Conservation (phyloP, 2,797 vertebrate genomes). For the Netta rufina region DNA sequence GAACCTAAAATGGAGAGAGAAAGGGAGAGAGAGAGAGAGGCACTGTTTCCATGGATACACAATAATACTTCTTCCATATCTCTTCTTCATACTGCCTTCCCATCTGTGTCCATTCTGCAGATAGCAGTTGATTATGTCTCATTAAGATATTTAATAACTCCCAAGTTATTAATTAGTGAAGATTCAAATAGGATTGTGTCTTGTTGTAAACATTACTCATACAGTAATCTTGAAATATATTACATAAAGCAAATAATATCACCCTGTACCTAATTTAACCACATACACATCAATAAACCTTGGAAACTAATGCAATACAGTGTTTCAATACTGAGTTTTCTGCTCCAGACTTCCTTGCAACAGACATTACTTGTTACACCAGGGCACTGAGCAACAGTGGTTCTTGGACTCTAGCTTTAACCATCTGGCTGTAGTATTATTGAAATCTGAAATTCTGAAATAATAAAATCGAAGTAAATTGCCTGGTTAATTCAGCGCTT, state of each 20-base stretch:
- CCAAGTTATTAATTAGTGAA: slow-evolving; percentile 40
- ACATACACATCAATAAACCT: not conserved
- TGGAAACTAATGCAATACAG: not conserved
- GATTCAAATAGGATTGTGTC: not conserved
- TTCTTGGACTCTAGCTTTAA: not conserved
- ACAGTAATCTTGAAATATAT: not conserved
- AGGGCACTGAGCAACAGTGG: not conserved
- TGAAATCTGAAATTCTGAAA: not conserved
- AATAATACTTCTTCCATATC: slow-evolving; percentile 17
- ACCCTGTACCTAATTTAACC: not conserved
- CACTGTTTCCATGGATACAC: slow-evolving; percentile 63
- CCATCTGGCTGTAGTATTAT: not conserved
- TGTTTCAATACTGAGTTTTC: not conserved
- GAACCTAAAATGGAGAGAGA: not conserved
- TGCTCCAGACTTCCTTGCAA: not conserved
- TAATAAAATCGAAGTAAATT: not conserved
- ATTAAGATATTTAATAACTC: slow-evolving; percentile 64
- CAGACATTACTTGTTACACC: accelerated
- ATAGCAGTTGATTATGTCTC: slow-evolving; percentile 19
- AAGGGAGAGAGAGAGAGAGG: not conserved
- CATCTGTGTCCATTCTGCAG: slow-evolving; percentile 47
- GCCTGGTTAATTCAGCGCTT: not conserved
- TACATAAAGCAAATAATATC: not conserved
- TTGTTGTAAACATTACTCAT: not conserved
- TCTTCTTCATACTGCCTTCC: slow-evolving; percentile 12